Evolutionary conservation across 1,140 invertebrate genomes (phyloP), one percentile per base, ranked within the genome.

Genomic region (Frieseomelitta varia): DNA sequence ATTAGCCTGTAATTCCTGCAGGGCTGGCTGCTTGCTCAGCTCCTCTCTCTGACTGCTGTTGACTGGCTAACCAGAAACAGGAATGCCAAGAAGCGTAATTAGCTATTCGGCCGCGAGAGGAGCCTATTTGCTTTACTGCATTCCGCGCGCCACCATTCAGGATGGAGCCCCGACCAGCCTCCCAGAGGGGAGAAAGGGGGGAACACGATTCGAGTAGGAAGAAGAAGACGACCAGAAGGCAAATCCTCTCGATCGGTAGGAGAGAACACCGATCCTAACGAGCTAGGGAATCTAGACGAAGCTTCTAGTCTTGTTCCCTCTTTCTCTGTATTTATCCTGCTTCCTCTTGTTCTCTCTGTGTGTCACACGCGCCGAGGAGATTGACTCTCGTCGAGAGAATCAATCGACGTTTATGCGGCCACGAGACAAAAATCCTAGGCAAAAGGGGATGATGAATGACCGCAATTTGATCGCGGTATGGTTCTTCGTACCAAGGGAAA

Each of bases 21-120:
- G 47, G 73, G 56, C 75, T 27, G 47, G 74, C 68, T 69, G 65
- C 34, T 47, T 58, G 34, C 53, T 47, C 39, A 47, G 39, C 73
- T 34, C 65, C 39, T 47, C 27, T 65, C 77, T 30, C 80, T 53
- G 68, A 75, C 79, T 83, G 85, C 85, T 87, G 81, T 86, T 81
- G 75, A 76, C 86, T 79, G 84, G 84, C 91, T 93, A 93, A 94
- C 94, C 93, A 94, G 94, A 94, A 94, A 94, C 92, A 94, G 92
- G 93, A 94, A 94, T 94, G 90, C 93, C 91, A 93, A 91, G 93
- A 94, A 93, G 93, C 92, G 92, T 94, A 94, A 94, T 94, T 94
- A 94, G 93, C 93, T 93, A 93, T 93, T 94, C 91, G 92, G 90
- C 90, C 90, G 90, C 91, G 91, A 89, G 88, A 89, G 85, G 61